phyloP scores from a whole-genome alignment of 2,113 vertebrate species.

The Leucopsar rothschildi region DNA sequence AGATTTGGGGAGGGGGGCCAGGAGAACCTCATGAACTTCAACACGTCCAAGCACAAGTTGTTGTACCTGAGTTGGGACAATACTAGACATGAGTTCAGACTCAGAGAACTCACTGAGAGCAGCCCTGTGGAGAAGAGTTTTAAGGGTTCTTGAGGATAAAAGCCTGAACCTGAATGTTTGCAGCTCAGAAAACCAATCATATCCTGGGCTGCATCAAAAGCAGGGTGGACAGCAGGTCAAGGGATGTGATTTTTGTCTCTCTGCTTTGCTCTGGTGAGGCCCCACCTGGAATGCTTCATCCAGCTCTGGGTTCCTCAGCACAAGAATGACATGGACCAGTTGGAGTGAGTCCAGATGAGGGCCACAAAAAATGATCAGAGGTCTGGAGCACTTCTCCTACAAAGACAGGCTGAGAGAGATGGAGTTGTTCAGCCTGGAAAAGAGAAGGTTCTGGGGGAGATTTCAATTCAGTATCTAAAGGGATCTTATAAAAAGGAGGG shows the following conservation, averaged over 20 bases:
- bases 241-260: neutral
- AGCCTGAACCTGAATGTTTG: neutral
- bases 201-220: neutral
- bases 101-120: neutral
- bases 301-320: neutral
- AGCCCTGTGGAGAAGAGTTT: neutral
- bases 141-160: neutral
- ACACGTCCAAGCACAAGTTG: neutral
- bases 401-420: neutral
- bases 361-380: neutral
- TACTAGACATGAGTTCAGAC: too few species aligned
- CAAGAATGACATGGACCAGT: neutral
- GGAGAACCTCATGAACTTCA: neutral
- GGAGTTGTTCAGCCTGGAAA: neutral
- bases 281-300: neutral
- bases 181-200: neutral
- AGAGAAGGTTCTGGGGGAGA: neutral
- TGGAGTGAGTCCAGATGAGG: neutral
- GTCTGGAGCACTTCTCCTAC: neutral
- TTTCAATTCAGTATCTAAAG: neutral
- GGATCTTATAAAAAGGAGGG: neutral
- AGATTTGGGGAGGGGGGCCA: neutral
- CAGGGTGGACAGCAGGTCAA: fast-evolving
- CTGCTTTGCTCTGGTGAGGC: neutral
- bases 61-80: too few species aligned